These are phyloP conservation scores for Dasypus novemcinctus DNA, from an alignment of 2,113 vertebrate genomes.

Conservation along the genomic window DNA sequence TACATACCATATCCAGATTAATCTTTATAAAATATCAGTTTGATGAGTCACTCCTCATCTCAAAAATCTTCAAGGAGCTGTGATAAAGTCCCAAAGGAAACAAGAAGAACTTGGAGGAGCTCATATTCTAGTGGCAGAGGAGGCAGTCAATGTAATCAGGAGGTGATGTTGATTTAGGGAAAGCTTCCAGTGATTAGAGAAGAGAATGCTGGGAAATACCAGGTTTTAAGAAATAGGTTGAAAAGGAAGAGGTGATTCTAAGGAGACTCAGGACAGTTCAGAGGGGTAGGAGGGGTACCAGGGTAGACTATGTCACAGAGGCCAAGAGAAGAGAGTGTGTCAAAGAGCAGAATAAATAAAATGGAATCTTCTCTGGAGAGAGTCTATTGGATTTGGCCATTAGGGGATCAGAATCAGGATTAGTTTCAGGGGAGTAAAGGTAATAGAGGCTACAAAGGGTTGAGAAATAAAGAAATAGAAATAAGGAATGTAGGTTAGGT, in stretches of 20 bases:
- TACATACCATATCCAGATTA: not conserved
- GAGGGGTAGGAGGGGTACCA: not conserved
- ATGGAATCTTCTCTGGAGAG: not conserved
- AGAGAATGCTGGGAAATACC: not conserved
- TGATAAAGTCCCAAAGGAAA: not conserved
- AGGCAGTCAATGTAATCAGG: not conserved
- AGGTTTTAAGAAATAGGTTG: not conserved
- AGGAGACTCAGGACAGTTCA: not conserved
- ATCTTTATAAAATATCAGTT: conserved; percentile 37
- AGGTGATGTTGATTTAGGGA: not conserved
- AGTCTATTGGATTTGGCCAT: not conserved
- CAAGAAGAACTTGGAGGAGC: not conserved
- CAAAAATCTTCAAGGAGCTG: conserved; percentile 27
- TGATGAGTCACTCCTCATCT: conserved; percentile 41
- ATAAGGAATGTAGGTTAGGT: not conserved
- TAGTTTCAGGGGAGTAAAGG: not conserved
- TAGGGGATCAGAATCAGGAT: not conserved
- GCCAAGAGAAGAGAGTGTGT: not conserved
- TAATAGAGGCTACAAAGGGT: not conserved
- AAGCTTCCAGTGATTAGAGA: not conserved
- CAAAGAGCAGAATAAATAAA: not conserved
- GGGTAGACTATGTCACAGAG: not conserved
- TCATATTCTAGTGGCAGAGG: not conserved
- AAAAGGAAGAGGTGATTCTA: not conserved
- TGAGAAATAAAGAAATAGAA: conserved; percentile 42